Conservation (phyloP, 2,113 vertebrate genomes). For the Microcebus ravelobensis region DNA sequence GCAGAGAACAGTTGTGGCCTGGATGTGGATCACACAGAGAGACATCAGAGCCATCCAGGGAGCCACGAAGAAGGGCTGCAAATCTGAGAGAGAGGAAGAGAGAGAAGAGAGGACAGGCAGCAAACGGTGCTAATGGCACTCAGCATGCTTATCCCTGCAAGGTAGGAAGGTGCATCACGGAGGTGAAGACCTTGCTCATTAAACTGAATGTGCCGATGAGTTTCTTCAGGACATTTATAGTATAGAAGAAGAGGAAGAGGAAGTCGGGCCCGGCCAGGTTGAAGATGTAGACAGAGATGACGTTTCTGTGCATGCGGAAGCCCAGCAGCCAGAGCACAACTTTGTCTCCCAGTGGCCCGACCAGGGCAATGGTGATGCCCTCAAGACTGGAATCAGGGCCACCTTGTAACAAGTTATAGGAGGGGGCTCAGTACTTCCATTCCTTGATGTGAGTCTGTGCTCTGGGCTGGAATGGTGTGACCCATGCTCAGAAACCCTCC, state of each 20-base stretch:
- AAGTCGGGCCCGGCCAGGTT: not conserved
- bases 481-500: not conserved
- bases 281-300: not conserved
- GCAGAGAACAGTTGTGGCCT: too few relatives aligned
- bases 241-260: not conserved
- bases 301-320: accelerated
- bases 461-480: not conserved
- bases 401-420: too few relatives aligned
- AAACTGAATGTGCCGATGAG: too few relatives aligned
- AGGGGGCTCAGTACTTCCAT: not conserved
- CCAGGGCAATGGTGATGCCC: not conserved
- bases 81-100: too few relatives aligned
- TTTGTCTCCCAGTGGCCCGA: accelerated
- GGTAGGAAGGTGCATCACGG: not conserved
- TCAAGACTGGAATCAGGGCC: too few relatives aligned
- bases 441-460: accelerated
- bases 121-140: not conserved
- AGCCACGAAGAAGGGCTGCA: too few relatives aligned
- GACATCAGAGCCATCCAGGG: too few relatives aligned
- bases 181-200: too few relatives aligned
- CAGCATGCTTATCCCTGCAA: not conserved
- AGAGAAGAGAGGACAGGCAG: not conserved
- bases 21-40: too few relatives aligned
- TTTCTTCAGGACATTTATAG: accelerated
- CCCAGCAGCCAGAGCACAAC: not conserved